These are phyloP conservation scores for Nephotettix cincticeps DNA, from an alignment of 1,140 invertebrate genomes.

Conservation along the genomic window DNA sequence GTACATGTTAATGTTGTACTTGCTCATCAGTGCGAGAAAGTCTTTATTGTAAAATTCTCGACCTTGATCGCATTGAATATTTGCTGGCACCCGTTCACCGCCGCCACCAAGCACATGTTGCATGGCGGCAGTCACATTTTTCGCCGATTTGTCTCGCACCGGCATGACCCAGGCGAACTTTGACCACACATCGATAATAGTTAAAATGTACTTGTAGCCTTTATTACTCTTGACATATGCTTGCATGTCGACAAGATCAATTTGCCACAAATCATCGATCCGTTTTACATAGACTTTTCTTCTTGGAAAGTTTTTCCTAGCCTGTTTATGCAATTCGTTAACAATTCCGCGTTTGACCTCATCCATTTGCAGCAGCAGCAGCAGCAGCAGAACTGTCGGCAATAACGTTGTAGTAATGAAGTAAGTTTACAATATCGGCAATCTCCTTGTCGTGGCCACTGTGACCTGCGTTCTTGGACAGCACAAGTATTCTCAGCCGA, in stretches of 20 bases:
- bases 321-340: constrained; percentile 30
- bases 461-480: no score
- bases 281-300: background rate
- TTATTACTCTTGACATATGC: background rate
- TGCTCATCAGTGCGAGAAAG: background rate
- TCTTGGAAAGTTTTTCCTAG: constrained; percentile 43
- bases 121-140: background rate
- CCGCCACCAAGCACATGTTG: background rate
- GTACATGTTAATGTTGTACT: background rate
- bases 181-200: background rate
- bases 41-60: background rate
- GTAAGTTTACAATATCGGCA: no score
- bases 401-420: background rate
- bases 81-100: background rate
- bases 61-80: background rate
- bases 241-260: background rate
- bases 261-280: background rate
- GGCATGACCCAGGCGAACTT: background rate
- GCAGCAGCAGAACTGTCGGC: background rate
- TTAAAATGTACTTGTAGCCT: background rate
- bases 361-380: background rate
- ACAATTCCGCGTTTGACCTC: background rate
- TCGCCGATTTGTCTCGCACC: background rate
- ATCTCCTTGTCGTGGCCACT: no score
- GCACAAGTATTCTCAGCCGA: no score